Evolutionary conservation across 2,888 invertebrate species (phyloP).

Genomic region (Apamea epomidion): DNA sequence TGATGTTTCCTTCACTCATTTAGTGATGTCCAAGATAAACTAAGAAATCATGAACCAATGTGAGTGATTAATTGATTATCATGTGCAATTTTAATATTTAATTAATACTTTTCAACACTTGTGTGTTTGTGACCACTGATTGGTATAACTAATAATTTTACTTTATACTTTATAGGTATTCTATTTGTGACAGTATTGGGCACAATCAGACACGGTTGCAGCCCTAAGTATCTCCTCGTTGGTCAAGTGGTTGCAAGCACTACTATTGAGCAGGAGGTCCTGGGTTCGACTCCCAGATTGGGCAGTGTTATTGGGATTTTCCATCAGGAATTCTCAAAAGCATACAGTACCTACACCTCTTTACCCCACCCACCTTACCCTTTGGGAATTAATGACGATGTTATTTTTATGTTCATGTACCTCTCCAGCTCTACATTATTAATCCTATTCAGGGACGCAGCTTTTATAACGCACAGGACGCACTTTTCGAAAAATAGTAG

Average conservation of each 20-base stretch:
- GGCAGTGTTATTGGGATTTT: neutral
- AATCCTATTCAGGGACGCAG: too few relatives aligned
- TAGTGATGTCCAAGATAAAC: neutral
- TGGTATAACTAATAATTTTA: neutral
- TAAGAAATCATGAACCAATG: neutral
- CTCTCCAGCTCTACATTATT: too few relatives aligned
- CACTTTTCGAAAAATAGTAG: too few relatives aligned
- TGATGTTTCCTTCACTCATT: neutral
- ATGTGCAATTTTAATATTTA: neutral
- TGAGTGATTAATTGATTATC: neutral
- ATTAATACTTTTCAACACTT: neutral
- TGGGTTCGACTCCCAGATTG: neutral
- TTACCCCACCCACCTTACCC: too few relatives aligned
- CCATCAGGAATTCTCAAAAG: neutral
- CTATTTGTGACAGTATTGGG: neutral
- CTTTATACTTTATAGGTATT: neutral
- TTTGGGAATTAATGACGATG: too few relatives aligned
- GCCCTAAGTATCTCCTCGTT: too few relatives aligned
- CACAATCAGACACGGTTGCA: neutral
- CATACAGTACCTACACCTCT: too few relatives aligned
- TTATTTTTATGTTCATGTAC: too few relatives aligned
- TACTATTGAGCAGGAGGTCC: neutral
- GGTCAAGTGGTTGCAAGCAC: neutral
- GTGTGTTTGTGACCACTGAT: neutral
- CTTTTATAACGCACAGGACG: too few relatives aligned